Base-by-base conservation (phyloP, 1,140 invertebrate species). In the Saccostrea echinata region DNA sequence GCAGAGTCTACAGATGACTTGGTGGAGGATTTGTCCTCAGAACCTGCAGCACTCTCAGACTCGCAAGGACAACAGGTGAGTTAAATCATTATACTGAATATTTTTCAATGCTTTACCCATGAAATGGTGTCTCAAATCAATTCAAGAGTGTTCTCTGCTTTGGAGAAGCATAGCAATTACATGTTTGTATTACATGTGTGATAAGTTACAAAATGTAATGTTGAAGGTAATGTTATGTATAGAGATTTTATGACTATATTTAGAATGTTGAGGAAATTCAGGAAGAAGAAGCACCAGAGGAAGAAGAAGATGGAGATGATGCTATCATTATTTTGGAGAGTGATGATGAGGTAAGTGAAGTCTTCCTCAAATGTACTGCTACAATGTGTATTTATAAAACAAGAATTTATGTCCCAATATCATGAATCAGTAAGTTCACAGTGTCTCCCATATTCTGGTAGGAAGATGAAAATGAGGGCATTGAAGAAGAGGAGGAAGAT, bases 241-340 rank as follows among this genome's bases (percentile, higher is more conserved):
- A 51, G 12, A 84, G 13, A 27, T 53, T 52, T 52, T 21, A 1
- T 55, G 55, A 84, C 27, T 30, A 33, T 53, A 8, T 52, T 33
- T 84, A 80, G 82, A 64, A 80, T 43, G 84, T 57, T 16, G 86
- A 43, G 0, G 83, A 87, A 43, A 80, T 76, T 30, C 33, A 84
- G 27, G 86, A 88, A 68, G 85, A 85, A 51, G 85, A 85, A 43
- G 84, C 51, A 97, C 91, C 97, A 97, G 90, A 85, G 55, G 86
- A 53, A 16, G 55, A 43, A 18, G 81, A 87, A 21, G 97, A 97
- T 1, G 68, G 93, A 86, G 89, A 87, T 24, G 97, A 97, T 94
- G 97, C 97, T 89, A 95, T 96, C 76, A 96, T 97, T 43, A 96
- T 97, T 24, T 96, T 97, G 24, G 97, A 97, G 33, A 96, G 97